phyloP scores from a whole-genome alignment of 2,888 invertebrate genomes.

The Eristalinus aeneus region DNA sequence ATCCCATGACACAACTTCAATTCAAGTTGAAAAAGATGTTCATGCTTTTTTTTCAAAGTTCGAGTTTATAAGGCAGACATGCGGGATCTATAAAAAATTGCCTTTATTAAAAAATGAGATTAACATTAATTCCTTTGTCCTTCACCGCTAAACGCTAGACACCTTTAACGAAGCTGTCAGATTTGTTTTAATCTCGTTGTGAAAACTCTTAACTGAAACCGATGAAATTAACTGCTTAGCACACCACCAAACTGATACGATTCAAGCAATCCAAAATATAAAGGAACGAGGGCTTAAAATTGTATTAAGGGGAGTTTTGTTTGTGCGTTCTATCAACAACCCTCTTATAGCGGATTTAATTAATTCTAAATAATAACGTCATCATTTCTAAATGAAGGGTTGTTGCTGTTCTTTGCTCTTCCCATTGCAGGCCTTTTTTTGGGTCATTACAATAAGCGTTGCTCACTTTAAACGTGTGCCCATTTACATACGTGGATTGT shows the following conservation, averaged over 20 bases:
- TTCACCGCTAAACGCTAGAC: not conserved
- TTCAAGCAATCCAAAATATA: constrained; percentile 14
- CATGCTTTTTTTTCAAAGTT: too few species aligned
- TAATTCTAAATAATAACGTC: constrained; percentile 62
- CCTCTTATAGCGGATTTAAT: constrained; percentile 48
- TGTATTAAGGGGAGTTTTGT: constrained; percentile 47
- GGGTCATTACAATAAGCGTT: constrained; percentile 31
- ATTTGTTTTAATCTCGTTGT: not conserved
- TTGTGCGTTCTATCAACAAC: constrained; percentile 35
- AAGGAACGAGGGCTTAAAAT: constrained; percentile 48
- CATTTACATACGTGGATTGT: not conserved
- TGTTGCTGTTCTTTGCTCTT: constrained; percentile 13
- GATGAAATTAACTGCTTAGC: not conserved
- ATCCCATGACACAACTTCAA: too few species aligned
- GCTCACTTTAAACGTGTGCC: constrained; percentile 35
- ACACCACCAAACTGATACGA: not conserved
- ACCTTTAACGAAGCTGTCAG: not conserved
- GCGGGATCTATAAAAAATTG: not conserved
- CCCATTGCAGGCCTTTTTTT: constrained; percentile 32
- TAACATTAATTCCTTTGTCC: not conserved
- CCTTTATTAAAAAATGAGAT: not conserved
- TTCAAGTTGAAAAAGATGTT: too few species aligned
- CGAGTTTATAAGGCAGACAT: not conserved
- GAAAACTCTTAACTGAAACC: not conserved
- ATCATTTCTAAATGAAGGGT: constrained; percentile 38